Evolutionary conservation across 1,140 invertebrate genomes (phyloP), one percentile per base, ranked within the genome.

Genomic region (Drosophila melanica): DNA sequence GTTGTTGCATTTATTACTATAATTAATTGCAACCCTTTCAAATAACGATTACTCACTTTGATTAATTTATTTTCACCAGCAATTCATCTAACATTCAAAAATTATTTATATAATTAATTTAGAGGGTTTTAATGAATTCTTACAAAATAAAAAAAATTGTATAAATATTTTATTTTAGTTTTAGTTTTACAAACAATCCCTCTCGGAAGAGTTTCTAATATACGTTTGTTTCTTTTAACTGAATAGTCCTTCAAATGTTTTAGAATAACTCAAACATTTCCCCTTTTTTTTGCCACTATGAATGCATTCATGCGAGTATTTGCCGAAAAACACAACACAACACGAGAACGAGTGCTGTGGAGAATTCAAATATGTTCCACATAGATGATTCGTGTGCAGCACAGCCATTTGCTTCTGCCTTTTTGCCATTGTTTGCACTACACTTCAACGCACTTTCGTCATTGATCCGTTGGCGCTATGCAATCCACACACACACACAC

Each of bases 401-500:
- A 37, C 57, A 51, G 37, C 68, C 72, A 82, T 87, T 79, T 87
- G 75, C 82, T 69, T 79, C 65, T 87, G 79, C 75, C 68, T 81
- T 72, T 79, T 69, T 55, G 55, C 81, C 81, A 89, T 87, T 87
- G 84, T 89, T 87, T 89, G 84, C 77, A 66, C 84, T 84, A 87
- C 84, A 87, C 84, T 89, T 87, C 79, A 89, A 89, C 84, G 84
- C 84, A 87, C 84, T 89, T 82, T 80, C 84, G 77, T 77, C 84
- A 89, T 84, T 87, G 84, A 89, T 82, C 82, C 79, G 60, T 16
- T 59, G 59, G 72, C 64, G 65, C 54, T 64, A 50, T 68, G 70
- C 47, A 75, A 63, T 44, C 57, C 47, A 12, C 35, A 9, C 45
- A 60, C 30, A 68, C 44, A 58, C 45, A 51, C 30, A 27, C 53